Evolutionary conservation across 2,113 vertebrate genomes (phyloP).

Genomic region (Ctenomys sociabilis): DNA sequence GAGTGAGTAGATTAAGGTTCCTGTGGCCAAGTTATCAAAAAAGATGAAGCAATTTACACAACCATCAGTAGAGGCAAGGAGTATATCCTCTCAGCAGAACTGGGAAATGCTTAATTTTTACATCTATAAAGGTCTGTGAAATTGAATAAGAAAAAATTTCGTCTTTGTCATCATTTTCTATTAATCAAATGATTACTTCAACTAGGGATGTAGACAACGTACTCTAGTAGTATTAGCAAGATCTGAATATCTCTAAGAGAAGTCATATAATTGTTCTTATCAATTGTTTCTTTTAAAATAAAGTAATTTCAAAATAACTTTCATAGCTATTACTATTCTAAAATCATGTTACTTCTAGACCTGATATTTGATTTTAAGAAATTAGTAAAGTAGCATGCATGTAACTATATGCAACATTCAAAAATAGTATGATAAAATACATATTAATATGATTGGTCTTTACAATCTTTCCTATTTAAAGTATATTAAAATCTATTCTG

Average conservation of each 20-base stretch:
- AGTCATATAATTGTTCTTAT: not conserved
- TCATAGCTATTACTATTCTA: not conserved
- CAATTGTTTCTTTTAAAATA: not conserved
- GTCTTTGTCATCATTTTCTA: not conserved
- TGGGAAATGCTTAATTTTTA: not conserved
- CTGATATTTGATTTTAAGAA: slow-evolving; percentile 33
- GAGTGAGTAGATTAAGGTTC: slow-evolving; percentile 11
- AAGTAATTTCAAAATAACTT: slow-evolving; percentile 25
- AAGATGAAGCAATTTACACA: not conserved
- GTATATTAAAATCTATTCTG: not conserved
- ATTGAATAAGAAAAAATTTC: slow-evolving; percentile 13
- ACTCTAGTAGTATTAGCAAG: not conserved
- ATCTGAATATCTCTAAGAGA: not conserved
- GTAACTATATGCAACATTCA: not conserved
- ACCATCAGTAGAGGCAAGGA: not conserved
- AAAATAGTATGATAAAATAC: not conserved
- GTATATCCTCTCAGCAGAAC: not conserved
- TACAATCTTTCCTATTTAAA: slow-evolving; percentile 13
- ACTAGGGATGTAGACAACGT: not conserved
- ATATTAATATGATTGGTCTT: slow-evolving; percentile 8
- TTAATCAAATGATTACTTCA: not conserved
- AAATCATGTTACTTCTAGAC: slow-evolving; percentile 12
- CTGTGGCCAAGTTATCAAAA: not conserved
- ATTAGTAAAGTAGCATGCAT: slow-evolving; percentile 31
- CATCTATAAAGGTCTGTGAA: not conserved